Evolutionary conservation across 2,797 vertebrate genomes (phyloP), one percentile per base, ranked within the genome.

Genomic region (Lithobates sylvaticus): DNA sequence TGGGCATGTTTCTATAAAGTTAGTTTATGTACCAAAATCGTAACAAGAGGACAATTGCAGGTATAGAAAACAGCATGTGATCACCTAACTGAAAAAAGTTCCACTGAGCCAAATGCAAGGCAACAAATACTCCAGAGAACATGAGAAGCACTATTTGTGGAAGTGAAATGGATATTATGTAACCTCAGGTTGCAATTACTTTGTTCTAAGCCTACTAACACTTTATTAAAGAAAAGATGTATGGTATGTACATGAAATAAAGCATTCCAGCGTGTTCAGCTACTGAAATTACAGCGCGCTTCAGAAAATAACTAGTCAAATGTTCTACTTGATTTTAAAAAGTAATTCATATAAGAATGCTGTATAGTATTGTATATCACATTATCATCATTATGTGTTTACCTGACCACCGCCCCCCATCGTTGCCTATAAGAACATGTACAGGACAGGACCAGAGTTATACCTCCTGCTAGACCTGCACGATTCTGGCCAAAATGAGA

Each of bases 91-190:
- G 27, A 36, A 29, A 29, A 36, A 32, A 70, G 67, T 34, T 70
- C 39, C 68, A 70, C 68, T 16, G 29, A 16, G 27, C 54, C 54
- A 61, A 61, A 61, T 61, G 54, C 54, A 61, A 8, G 21, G 54
- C 54, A 71, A 39, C 69, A 71, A 71, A 71, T 71, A 23, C 32
- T 21, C 69, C 5, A 1, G 69, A 39, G 69, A 71, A 71, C 69
- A 71, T 71, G 69, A 71, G 69, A 71, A 71, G 69, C 36, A 71
- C 69, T 71, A n/a, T 71, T 71, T 71, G 69, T 71, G 69, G 32
- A 39, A 23, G 34, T 71, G 69, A 71, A 36, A 71, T 71, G 1
- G 32, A 71, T 71, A 71, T 32, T 71, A 9, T 36, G 69, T 71
- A 39, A 36, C 69, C 26, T 71, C 69, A 71, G 69, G 32, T 34